Base-by-base conservation (phyloP, 1,140 invertebrate species). In the Aphidius gifuensis region DNA sequence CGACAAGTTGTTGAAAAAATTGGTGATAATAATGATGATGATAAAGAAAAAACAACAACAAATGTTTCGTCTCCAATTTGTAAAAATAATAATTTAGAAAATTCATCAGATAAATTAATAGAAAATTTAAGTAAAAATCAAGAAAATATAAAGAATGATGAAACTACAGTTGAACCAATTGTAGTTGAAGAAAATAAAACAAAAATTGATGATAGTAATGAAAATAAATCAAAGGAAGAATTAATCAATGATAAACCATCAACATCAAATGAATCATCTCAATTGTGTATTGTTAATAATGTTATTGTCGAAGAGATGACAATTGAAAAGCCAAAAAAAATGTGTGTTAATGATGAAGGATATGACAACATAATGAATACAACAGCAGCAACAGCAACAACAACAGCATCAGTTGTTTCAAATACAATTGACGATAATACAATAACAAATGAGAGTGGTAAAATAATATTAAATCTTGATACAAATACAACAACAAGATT, bases 401-500 rank as follows among this genome's bases (percentile, higher is more conserved):
- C 23, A 32, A 32, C 23, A 32, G 4, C 23, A 32, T 3, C 23
- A 32, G 1, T 1, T 3, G 69, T 11, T 62, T 69, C 23, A 53
- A 38, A 4, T 67, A 71, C 6, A 64, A 70, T 43, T 55, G 50
- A 56, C 3, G 59, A 63, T 32, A 60, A n/a, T 40, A 58, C 46
- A 32, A 54, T 67, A 58, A 50, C 64, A 64, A 40, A 67, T 5
- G 76, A 77, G 23, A 76, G 59, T 54, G 76, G 76, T 47, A 80
- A 80, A 51, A 80, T 82, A 16, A 69, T 80, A 16, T 60, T 82
- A n/a, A 82, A 82, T 61, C 61, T 82, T 4, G 79, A 80, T 50
- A 82, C 79, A 1, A 79, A 82, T 42, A 81, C 74, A 2, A 79
- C 79, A 21, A 80, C 78, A 6, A 77, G 77, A 0, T 73, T 80